Conservation (phyloP, 2,888 invertebrate genomes). For the Microdon myrmicae region DNA sequence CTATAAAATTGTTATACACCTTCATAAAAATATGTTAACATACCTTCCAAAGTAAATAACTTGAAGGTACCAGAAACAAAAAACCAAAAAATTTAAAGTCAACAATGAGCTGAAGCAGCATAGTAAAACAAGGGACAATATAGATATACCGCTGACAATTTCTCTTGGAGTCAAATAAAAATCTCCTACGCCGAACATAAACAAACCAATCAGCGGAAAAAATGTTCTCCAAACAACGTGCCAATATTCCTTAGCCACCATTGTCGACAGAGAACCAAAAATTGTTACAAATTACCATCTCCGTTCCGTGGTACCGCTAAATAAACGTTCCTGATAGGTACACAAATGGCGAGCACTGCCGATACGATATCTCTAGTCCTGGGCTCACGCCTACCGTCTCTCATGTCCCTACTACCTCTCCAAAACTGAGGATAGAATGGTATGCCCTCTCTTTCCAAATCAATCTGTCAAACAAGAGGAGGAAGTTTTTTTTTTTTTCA, state of each 20-base stretch:
- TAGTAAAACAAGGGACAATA: too few species aligned
- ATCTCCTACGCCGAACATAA: constrained; percentile 36
- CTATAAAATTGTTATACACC: constrained; percentile 24
- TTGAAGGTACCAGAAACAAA: not conserved
- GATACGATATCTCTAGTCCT: constrained; percentile 41
- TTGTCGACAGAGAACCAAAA: constrained; percentile 3
- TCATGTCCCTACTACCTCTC: not conserved
- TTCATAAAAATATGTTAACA: constrained; percentile 34
- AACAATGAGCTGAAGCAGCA: too few species aligned
- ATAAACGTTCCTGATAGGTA: constrained; percentile 48
- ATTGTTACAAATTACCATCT: constrained; percentile 44
- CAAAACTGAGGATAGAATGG: too few species aligned
- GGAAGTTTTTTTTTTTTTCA: constrained; percentile 32
- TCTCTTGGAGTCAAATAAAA: constrained; percentile 15
- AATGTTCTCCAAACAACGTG: constrained; percentile 31
- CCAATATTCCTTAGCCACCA: constrained; percentile 29
- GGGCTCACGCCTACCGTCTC: constrained; percentile 6
- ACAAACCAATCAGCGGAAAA: constrained; percentile 39
- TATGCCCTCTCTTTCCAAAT: constrained; percentile 36
- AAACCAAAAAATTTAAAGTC: constrained; percentile 16
- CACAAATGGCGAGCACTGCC: constrained; percentile 45
- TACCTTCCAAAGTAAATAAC: constrained; percentile 24
- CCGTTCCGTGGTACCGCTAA: constrained; percentile 46
- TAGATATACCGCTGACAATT: not conserved
- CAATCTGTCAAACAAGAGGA: constrained; percentile 42